Evolutionary conservation across 2,797 vertebrate species (phyloP), one percentile per base, ranked within the genome.

Genomic region (Tokudaia muenninki): DNA sequence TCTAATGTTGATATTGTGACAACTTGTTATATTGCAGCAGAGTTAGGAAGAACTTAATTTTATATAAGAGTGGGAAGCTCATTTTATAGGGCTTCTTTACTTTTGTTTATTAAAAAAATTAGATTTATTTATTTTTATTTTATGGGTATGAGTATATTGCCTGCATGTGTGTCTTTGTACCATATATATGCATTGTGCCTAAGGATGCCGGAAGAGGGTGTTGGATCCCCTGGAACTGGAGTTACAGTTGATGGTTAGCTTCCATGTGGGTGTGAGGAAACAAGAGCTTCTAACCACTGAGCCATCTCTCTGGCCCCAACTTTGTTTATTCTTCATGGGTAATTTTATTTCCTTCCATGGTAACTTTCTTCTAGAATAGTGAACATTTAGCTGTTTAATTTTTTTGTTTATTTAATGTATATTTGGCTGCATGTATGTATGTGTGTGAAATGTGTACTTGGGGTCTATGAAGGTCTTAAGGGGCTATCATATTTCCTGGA

Each of bases 321-420:
- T 34, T 34, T 17, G 31, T 84, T 52, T 52, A 70, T 52, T 87
- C 22, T 19, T 96, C 21, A 3, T 50, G 63, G 14, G 21, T 82
- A 31, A 92, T 87, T 96, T 95, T 93, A 55, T 21, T 96, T 94
- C 47, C 92, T 94, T 90, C 41, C 31, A 47, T 79, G n/a, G 63
- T 22, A 61, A 22, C 26, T 96, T 95, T 89, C 67, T 94, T 57
- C 55, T 52, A 90, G 88, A 91, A 63, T 91, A 80, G 65, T 94
- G 93, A 74, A 10, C 24, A 70, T 87, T 95, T 65, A 61, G 26
- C 31, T 77, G 82, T 81, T n/a, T 16, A 52, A 14, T 4, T 14
- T n/a, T 50, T 65, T 52, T 50, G 31, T 52, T 55, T 52, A 37
- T 37, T 26, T 37, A 24, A 70, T 52, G 84, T 87, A 7, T 52